Conservation (phyloP, 53 echinoderm and acorn worm genomes). For the Henricia sp. region DNA sequence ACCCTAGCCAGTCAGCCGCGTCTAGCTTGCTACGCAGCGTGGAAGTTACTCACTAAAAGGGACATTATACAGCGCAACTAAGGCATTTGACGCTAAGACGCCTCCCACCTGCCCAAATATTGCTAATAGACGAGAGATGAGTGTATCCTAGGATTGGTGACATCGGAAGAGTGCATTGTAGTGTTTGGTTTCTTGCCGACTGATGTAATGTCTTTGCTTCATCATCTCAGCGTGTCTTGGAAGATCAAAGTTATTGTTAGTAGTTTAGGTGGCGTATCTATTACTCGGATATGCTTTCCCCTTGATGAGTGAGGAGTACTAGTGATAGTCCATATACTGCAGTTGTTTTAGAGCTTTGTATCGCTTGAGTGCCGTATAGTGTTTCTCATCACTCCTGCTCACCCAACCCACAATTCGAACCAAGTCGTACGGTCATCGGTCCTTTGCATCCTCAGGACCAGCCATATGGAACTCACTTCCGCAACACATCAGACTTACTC, state of each 20-base stretch:
- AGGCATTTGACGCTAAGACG: constrained; percentile 24
- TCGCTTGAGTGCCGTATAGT: too few species aligned
- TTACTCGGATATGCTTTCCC: constrained; percentile 16
- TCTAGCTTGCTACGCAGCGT: background rate
- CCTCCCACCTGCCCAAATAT: constrained; percentile 58
- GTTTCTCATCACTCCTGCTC: too few species aligned
- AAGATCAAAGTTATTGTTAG: constrained; percentile 38
- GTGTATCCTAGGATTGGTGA: constrained; percentile 1
- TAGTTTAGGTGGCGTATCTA: background rate
- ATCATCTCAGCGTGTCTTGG: background rate
- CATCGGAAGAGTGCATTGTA: background rate
- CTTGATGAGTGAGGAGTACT: constrained; percentile 46
- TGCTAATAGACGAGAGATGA: constrained; percentile 41
- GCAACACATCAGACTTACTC: too few species aligned
- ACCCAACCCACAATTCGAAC: too few species aligned
- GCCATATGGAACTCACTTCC: too few species aligned
- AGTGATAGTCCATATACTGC: too few species aligned
- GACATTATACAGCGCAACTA: background rate
- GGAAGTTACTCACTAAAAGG: constrained; percentile 27
- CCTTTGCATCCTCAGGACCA: too few species aligned
- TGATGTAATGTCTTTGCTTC: constrained; percentile 7
- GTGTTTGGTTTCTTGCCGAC: constrained; percentile 13
- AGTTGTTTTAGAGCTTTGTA: too few species aligned
- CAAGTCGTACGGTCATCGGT: too few species aligned
- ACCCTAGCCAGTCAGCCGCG: background rate